Percentiles rank a stretch among this genome's conserved stretches.
phyloP scores from a whole-genome alignment of 1,140 invertebrate species.

The Zaprionus vittiger region DNA sequence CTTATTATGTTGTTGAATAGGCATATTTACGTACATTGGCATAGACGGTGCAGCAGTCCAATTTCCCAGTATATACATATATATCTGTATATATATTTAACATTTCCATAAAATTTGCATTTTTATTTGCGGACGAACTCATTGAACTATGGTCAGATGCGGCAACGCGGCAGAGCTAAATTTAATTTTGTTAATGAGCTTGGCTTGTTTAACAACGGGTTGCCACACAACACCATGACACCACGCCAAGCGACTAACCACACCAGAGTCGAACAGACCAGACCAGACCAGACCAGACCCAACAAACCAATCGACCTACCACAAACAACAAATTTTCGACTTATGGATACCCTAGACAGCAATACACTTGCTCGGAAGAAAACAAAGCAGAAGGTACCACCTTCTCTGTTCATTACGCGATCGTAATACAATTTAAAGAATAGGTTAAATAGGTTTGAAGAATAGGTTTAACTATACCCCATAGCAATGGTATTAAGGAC shows the following conservation, averaged over 20 bases:
- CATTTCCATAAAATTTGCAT: conserved; percentile 73
- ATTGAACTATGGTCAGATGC: conserved; percentile 44
- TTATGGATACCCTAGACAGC: not conserved
- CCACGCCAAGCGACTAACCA: not conserved
- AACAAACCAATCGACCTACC: not conserved
- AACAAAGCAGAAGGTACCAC: too few relatives aligned
- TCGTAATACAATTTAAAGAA: too few relatives aligned
- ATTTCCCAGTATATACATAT: conserved; percentile 24
- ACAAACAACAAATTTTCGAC: not conserved
- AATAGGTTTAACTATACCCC: too few relatives aligned
- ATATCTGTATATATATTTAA: conserved; percentile 32
- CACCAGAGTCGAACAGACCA: not conserved
- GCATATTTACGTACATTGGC: not conserved
- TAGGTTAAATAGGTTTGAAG: too few relatives aligned
- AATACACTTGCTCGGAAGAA: not conserved
- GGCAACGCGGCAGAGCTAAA: conserved; percentile 58
- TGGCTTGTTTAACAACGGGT: conserved; percentile 49
- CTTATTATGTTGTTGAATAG: not conserved
- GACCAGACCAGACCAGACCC: not conserved
- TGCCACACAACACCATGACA: conserved; percentile 4
- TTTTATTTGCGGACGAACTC: conserved; percentile 60
- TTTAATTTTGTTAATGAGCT: conserved; percentile 80
- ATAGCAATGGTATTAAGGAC: too few relatives aligned
- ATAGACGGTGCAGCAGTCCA: conserved; percentile 25
- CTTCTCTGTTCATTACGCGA: too few relatives aligned